phyloP scores from a whole-genome alignment of 2,113 vertebrate species.

The Paradisaea rubra region DNA sequence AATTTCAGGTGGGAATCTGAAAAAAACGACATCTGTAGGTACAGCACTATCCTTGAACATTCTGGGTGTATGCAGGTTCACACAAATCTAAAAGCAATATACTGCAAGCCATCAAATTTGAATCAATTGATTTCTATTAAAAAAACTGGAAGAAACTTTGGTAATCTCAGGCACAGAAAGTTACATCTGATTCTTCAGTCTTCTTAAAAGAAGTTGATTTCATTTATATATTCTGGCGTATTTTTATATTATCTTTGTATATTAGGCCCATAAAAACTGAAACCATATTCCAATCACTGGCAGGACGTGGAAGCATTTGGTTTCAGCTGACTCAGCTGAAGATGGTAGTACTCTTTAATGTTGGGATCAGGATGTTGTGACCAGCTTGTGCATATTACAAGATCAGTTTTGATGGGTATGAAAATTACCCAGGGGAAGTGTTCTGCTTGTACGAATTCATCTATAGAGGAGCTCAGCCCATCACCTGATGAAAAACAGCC shows the following conservation, averaged over 20 bases:
- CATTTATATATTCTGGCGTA: neutral
- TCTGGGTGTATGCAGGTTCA: neutral
- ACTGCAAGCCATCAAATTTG: neutral
- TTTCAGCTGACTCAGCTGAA: neutral
- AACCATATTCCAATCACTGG: neutral
- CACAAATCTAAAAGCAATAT: neutral
- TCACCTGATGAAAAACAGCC: neutral
- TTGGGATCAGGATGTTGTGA: neutral
- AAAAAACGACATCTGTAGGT: neutral
- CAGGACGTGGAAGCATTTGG: neutral
- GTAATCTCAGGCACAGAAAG: neutral
- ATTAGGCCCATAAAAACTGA: neutral
- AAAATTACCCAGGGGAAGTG: neutral
- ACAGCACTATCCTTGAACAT: neutral
- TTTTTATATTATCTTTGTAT: neutral
- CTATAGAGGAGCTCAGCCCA: neutral
- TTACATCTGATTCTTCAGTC: neutral
- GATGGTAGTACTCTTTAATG: neutral
- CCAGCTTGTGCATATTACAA: neutral
- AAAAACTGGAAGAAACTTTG: neutral
- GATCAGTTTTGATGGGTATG: neutral
- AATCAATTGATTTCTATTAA: neutral
- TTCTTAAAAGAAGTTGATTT: neutral
- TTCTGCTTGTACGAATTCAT: neutral
- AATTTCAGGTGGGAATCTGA: neutral